Evolutionary conservation across 1,140 invertebrate genomes (phyloP).

Genomic region (Bombus huntii): DNA sequence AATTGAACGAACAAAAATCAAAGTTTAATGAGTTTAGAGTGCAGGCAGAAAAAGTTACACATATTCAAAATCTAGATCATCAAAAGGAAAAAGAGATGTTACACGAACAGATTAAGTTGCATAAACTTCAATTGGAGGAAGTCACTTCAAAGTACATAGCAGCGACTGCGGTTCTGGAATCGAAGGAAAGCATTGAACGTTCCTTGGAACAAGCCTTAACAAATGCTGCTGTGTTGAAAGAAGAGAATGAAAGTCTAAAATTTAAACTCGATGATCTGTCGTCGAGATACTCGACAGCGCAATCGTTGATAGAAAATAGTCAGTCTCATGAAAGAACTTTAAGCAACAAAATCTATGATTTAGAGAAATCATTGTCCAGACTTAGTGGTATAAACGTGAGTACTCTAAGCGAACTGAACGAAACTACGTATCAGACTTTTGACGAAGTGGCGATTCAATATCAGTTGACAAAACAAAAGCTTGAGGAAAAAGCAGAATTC

Average conservation of each 20-base stretch:
- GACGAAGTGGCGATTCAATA: slow-evolving; percentile 74
- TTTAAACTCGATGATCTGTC: slow-evolving; percentile 74
- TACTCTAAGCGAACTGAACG: slow-evolving; percentile 71
- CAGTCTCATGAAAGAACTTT: slow-evolving; percentile 68
- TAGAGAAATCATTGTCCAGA: slow-evolving; percentile 72
- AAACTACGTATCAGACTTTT: slow-evolving; percentile 77
- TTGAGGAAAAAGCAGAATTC: slow-evolving; percentile 75
- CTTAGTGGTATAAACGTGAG: slow-evolving; percentile 72
- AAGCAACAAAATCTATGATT: slow-evolving; percentile 64
- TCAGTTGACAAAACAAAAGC: slow-evolving; percentile 72
- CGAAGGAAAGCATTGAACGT: slow-evolving; percentile 80
- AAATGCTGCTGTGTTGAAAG: slow-evolving; percentile 68
- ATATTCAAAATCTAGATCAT: slow-evolving; percentile 52
- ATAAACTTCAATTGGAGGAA: slow-evolving; percentile 76
- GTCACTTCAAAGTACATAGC: slow-evolving; percentile 77
- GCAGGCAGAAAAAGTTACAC: slow-evolving; percentile 61
- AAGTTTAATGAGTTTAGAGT: slow-evolving; percentile 65
- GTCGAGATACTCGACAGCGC: slow-evolving; percentile 69
- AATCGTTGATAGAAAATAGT: slow-evolving; percentile 72
- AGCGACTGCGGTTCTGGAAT: slow-evolving; percentile 73
- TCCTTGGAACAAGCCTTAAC: slow-evolving; percentile 75
- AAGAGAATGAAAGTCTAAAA: slow-evolving; percentile 74
- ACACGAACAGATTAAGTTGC: slow-evolving; percentile 74
- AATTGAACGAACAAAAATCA: slow-evolving; percentile 68
- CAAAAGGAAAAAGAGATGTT: slow-evolving; percentile 74